These are phyloP conservation scores for Iselma pallidipennis DNA, from an alignment of 2,888 invertebrate genomes.

Conservation along the genomic window DNA sequence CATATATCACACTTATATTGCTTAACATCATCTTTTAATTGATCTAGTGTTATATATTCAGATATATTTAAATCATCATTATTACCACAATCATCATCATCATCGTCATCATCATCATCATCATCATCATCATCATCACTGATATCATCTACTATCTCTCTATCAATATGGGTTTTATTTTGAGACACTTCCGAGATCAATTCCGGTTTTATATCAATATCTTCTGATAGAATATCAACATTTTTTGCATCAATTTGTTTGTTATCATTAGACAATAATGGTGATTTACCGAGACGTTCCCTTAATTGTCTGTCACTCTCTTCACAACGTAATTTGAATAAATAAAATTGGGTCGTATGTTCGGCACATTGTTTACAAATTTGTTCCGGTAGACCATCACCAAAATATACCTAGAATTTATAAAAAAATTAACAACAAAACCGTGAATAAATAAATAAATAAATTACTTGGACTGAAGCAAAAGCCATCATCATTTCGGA, in stretches of 20 bases:
- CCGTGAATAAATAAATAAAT: background rate
- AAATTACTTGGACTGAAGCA: slow-evolving; percentile 51
- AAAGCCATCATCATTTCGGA: slow-evolving; percentile 55
- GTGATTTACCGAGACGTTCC: slow-evolving; percentile 40
- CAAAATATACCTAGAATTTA: slow-evolving; percentile 47
- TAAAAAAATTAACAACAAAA: slow-evolving; percentile 1
- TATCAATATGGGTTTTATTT: slow-evolving; percentile 6
- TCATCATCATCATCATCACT: slow-evolving; percentile 28
- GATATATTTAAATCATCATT: slow-evolving; percentile 15
- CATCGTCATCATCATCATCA: slow-evolving; percentile 25
- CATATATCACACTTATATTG: slow-evolving; percentile 55
- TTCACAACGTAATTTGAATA: slow-evolving; percentile 58
- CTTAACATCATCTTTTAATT: slow-evolving; percentile 19
- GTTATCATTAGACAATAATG: slow-evolving; percentile 11
- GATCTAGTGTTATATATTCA: slow-evolving; percentile 11
- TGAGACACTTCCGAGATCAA: slow-evolving; percentile 28
- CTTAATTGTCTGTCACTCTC: slow-evolving; percentile 54
- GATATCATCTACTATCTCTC: slow-evolving; percentile 42
- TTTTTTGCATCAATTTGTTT: background rate
- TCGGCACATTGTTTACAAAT: slow-evolving; percentile 62
- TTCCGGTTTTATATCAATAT: slow-evolving; percentile 36
- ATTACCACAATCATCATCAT: slow-evolving; percentile 25
- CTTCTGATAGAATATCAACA: slow-evolving; percentile 14
- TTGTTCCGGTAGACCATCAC: slow-evolving; percentile 65
- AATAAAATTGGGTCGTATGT: slow-evolving; percentile 58